Evolutionary conservation across 2,888 invertebrate species (phyloP), one percentile per base, ranked within the genome.

Genomic region (Drosophila stalkeri): DNA sequence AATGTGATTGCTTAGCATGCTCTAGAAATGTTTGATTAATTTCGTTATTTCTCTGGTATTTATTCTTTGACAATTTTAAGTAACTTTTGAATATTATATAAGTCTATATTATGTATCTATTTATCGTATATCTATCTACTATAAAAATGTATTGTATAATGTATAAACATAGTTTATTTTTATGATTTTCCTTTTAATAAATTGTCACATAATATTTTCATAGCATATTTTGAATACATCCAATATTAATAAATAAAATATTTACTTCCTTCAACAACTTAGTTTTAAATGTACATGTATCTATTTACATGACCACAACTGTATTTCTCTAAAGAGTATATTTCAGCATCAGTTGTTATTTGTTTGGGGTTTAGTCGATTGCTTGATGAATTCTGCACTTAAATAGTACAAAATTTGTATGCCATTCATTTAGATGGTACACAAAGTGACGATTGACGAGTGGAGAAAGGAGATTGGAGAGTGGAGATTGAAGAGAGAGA

Each of bases 371-470:
- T 57, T 47, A 44, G 64, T 67, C 80, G 72, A 80, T 80, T 68
- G 81, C 76, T 54, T 64, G 68, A 80, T 80, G 67, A 72, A 72
- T 75, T 72, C 76, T 65, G 63, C 86, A 83, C 82, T 82, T 78
- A 82, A 78, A 86, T 76, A 80, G 80, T 86, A 65, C 55, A 75
- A 82, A 80, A 88, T 88, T 86, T 84, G 89, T 79, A 69, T 79
- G 84, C 84, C 81, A 90, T 91, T 89, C 84, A 91, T 91, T 90
- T 90, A 69, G 87, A 81, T 77, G 84, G 82, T 81, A 78, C 64
- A 82, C 84, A 81, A 70, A 64, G 44, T 63, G 75, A 54, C 56
- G 54, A 44, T 6, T 49, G 54, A 62, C 52, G 35, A 63, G n/a
- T 55, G 49, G 14, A 12, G 20, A 23, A 39, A 35, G 41, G 11